Conservation (phyloP, 2,797 vertebrate species). For the Acanthiza pusilla region DNA sequence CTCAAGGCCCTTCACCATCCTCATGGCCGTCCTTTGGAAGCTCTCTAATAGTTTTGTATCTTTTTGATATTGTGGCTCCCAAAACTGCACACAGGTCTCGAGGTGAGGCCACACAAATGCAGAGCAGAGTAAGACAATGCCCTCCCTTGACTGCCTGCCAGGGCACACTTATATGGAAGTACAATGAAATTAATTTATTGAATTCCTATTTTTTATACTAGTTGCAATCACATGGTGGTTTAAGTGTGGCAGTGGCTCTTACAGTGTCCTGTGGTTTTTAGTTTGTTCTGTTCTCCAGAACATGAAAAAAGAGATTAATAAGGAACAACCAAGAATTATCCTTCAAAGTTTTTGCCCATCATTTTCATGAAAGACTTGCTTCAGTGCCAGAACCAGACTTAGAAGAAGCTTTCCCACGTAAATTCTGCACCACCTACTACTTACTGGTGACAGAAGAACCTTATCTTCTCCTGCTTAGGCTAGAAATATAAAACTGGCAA, state of each 20-base stretch:
- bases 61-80: background rate
- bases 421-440: background rate
- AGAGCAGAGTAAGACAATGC: background rate
- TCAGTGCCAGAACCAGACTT: background rate
- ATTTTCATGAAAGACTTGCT: background rate
- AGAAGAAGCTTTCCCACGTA: background rate
- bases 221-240: background rate
- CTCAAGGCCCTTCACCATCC: background rate
- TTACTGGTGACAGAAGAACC: background rate
- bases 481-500: background rate
- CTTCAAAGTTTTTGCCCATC: background rate
- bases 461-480: background rate
- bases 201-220: background rate
- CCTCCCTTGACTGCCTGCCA: background rate
- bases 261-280: background rate
- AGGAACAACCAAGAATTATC: background rate
- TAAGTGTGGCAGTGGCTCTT: background rate
- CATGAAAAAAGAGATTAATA: background rate
- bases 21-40: background rate
- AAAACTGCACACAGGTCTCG: accelerated
- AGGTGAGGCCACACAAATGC: background rate
- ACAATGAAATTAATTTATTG: background rate
- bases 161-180: background rate
- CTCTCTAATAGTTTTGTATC: background rate
- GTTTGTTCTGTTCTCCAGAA: background rate